These are phyloP conservation scores for Leuctra nigra DNA, from an alignment of 2,888 invertebrate genomes.

Conservation along the genomic window DNA sequence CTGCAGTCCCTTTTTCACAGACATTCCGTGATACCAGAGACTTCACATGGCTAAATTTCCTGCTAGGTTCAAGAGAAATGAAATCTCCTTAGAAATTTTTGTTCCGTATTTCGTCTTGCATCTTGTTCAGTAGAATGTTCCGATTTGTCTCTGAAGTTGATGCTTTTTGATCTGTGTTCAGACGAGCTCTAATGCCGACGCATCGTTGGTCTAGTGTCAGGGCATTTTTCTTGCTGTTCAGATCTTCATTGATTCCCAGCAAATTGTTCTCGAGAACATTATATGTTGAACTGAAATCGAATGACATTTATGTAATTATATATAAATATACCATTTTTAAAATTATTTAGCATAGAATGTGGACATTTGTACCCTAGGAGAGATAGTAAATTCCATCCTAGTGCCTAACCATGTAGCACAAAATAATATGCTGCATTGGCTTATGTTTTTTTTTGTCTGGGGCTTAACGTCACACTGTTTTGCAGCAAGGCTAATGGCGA, in stretches of 20 bases:
- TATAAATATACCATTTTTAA: too few species aligned
- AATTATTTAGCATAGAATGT: too few species aligned
- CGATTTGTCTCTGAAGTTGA: constrained; percentile 58
- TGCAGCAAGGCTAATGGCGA: too few species aligned
- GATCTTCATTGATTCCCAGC: constrained; percentile 57
- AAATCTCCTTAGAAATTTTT: neutral
- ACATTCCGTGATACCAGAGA: too few species aligned
- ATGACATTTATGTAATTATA: neutral
- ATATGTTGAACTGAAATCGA: constrained; percentile 52
- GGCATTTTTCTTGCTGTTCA: constrained; percentile 68
- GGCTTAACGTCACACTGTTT: too few species aligned
- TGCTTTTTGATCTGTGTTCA: constrained; percentile 45
- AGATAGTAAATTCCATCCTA: too few species aligned
- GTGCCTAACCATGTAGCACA: too few species aligned
- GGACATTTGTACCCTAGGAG: too few species aligned
- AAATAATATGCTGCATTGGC: too few species aligned
- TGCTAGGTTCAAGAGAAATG: neutral
- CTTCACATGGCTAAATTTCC: too few species aligned
- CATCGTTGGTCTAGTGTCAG: constrained; percentile 69
- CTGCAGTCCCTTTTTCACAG: too few species aligned
- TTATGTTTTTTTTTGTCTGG: too few species aligned
- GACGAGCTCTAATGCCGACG: constrained; percentile 57
- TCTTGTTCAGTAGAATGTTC: constrained; percentile 62
- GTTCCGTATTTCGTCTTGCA: constrained; percentile 40
- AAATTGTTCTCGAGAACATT: constrained; percentile 64